Base-by-base conservation (phyloP, 2,888 invertebrate genomes). In the Drosophila macrospina region DNA sequence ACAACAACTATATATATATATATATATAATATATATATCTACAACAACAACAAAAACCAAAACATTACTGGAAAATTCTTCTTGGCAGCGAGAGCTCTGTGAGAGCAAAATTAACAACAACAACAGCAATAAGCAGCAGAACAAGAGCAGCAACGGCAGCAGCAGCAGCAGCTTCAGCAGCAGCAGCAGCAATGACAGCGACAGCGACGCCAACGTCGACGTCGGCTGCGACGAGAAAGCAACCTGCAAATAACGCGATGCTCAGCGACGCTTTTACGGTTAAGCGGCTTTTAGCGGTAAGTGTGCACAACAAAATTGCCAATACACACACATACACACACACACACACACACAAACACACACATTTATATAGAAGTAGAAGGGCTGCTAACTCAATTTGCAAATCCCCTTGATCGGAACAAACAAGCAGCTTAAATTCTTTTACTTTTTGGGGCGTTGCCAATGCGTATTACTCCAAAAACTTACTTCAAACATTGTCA, bases 221-320 rank as follows among this genome's bases (percentile, higher is more conserved):
- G 74, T 74, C 79, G 78, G 44, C 74, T 64, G 74, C 75, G 70
- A 59, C 80, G 82, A 87, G 86, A 86, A 88, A 88, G 88, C 86
- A 86, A 84, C 76, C 82, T 87, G 86, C 87, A 71, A 78, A 69
- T 54, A 79, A 69, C 66, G 78, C 85, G 69, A 74, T 81, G 82
- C 69, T 76, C 76, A 62, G 80, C 72, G 68, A 81, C 72, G 69
- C 81, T 86, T 86, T 83, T 79, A 88, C 90, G 87, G 89, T 90
- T 87, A 89, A 80, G 85, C 87, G 86, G 78, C 75, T 81, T 80
- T 80, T 89, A 84, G 88, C 89, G 90, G 89, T 89, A 82, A 89
- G 89, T 89, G 47, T 78, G 71, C 42, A 60, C 65, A 57, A 65
- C 50, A 73, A 64, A 59, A 37, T 69, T 55, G 13, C 48, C 66